Evolutionary conservation across 2,113 vertebrate genomes (phyloP).

Genomic region (Periophthalmus modestus): DNA sequence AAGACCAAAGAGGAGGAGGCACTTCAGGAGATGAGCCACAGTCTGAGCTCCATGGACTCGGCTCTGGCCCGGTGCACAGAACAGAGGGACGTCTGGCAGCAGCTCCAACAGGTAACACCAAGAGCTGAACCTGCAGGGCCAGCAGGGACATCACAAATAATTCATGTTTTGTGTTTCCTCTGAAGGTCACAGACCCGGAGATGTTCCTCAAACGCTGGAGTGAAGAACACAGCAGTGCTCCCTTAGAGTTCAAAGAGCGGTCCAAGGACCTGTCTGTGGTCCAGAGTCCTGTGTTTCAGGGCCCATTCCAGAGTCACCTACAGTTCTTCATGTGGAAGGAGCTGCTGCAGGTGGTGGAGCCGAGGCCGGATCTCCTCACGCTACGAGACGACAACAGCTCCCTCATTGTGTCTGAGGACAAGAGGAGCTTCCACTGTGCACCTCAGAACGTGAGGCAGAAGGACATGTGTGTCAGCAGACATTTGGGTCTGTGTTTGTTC

Average conservation of each 20-base stretch:
- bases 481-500: too few species aligned
- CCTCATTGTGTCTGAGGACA: conserved; percentile 39
- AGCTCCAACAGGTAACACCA: conserved; percentile 21
- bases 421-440: too few species aligned
- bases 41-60: conserved; percentile 15
- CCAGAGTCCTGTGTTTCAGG: conserved; percentile 32
- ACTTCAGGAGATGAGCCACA: conserved; percentile 29
- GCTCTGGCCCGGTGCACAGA: conserved; percentile 37
- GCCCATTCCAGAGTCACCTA: conserved; percentile 60
- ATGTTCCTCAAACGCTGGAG: conserved; percentile 52
- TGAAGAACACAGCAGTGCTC: neutral
- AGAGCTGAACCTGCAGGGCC: too few species aligned
- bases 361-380: conserved; percentile 23
- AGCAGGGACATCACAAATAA: too few species aligned
- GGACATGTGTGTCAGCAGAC: too few species aligned
- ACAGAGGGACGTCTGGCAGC: conserved; percentile 9
- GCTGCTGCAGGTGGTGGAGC: conserved; percentile 58
- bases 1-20: conserved; percentile 8
- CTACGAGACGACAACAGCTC: neutral
- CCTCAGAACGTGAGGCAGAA: too few species aligned
- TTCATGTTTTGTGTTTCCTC: neutral
- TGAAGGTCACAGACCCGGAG: conserved; percentile 25
- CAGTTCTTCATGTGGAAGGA: conserved; percentile 69
- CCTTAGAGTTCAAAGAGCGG: conserved; percentile 11
- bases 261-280: conserved; percentile 23